Conservation (phyloP, 2,888 invertebrate genomes). For the Teleogryllus oceanicus region DNA sequence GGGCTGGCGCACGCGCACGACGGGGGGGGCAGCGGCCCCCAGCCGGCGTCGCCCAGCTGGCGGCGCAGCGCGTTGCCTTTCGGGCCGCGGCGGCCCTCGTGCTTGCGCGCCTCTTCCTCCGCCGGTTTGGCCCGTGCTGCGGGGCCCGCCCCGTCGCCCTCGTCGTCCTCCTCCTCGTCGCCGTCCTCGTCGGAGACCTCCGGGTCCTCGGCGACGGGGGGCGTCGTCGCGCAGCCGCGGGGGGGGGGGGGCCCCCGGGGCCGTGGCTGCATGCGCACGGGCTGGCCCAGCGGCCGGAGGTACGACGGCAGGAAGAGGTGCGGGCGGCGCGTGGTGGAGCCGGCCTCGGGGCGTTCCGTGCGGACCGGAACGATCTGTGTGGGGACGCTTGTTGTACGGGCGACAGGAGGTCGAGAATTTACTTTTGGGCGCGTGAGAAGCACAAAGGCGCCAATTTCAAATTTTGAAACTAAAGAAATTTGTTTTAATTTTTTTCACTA, state of each 20-base stretch:
- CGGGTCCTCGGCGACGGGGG: constrained; percentile 32
- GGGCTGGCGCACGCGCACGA: constrained; percentile 51
- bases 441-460: too few relatives aligned
- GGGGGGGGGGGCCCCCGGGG: too few relatives aligned
- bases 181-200: constrained; percentile 34
- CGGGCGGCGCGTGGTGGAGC: not conserved
- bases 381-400: too few relatives aligned
- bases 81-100: constrained; percentile 46
- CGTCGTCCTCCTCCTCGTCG: constrained; percentile 25
- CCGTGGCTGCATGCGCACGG: not conserved
- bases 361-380: not conserved
- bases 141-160: constrained; percentile 21
- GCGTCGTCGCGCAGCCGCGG: too few relatives aligned
- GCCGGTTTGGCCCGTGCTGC: constrained; percentile 40
- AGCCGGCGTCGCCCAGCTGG: constrained; percentile 56
- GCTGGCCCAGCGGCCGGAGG: not conserved
- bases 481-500: too few relatives aligned
- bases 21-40: constrained; percentile 49
- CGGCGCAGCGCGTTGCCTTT: constrained; percentile 60
- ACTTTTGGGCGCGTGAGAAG: too few relatives aligned
- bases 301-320: not conserved
- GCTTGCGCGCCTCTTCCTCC: constrained; percentile 46
- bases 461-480: too few relatives aligned
- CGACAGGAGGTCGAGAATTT: too few relatives aligned
- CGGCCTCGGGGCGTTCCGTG: constrained; percentile 11